Percentiles rank a stretch among this genome's conserved stretches.
Conservation (phyloP, 2,888 invertebrate species). For the Apamea epomidion region DNA sequence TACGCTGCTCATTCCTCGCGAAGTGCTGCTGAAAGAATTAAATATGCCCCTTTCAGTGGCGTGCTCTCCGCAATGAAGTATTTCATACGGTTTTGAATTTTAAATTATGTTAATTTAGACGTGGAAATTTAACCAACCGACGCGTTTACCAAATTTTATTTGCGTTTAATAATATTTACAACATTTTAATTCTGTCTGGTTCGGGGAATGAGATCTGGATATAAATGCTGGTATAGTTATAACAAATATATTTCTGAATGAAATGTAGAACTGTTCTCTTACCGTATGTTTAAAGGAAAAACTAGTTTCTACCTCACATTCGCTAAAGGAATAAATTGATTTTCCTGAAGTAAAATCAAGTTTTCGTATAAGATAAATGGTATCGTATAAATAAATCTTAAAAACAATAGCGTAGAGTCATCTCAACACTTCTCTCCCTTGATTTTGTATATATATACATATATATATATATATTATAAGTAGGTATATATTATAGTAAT, state of each 20-base stretch:
- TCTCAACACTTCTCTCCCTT: too few species aligned
- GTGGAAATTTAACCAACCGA: slow-evolving; percentile 73
- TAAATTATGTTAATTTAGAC: slow-evolving; percentile 83
- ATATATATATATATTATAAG: too few species aligned
- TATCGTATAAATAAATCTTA: too few species aligned
- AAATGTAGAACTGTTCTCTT: neutral
- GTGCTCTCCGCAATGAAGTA: slow-evolving; percentile 80
- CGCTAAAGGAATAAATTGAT: neutral
- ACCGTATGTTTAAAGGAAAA: neutral
- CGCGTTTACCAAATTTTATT: slow-evolving; percentile 71
- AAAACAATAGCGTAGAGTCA: too few species aligned
- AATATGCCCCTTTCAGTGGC: slow-evolving; percentile 82
- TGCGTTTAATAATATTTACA: slow-evolving; percentile 67
- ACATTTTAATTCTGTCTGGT: slow-evolving; percentile 55
- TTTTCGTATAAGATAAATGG: slow-evolving; percentile 38
- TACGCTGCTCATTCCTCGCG: slow-evolving; percentile 73
- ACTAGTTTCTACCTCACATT: neutral
- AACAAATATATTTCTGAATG: neutral
- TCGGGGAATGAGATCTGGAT: slow-evolving; percentile 11
- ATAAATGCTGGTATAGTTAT: neutral
- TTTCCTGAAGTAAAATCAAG: slow-evolving; percentile 17
- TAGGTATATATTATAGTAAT: too few species aligned
- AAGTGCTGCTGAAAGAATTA: slow-evolving; percentile 82
- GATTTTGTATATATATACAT: too few species aligned
- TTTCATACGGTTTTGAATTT: slow-evolving; percentile 85